phyloP scores from a whole-genome alignment of 2,113 vertebrate genomes.

The Ophiodon elongatus region DNA sequence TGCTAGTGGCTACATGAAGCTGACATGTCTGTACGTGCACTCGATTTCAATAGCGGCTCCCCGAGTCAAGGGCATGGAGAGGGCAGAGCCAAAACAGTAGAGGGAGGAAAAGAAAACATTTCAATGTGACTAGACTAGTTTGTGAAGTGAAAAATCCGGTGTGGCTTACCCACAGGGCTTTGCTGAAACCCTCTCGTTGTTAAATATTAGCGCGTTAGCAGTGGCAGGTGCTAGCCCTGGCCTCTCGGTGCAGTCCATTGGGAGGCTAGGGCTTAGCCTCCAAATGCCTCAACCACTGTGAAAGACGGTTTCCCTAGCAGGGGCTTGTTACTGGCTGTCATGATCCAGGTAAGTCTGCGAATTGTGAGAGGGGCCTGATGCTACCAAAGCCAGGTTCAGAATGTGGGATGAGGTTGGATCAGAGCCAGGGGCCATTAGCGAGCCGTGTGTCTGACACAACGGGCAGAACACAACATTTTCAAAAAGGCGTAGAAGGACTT shows the following conservation, averaged over 20 bases:
- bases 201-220: conserved; percentile 57
- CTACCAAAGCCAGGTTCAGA: conserved; percentile 68
- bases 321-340: conserved; percentile 30
- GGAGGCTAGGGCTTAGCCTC: conserved; percentile 49
- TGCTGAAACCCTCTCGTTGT: conserved; percentile 44
- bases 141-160: conserved; percentile 62
- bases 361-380: conserved; percentile 45
- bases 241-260: conserved; percentile 26
- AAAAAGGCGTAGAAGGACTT: conserved; percentile 70
- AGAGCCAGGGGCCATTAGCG: conserved; percentile 75
- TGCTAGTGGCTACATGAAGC: conserved; percentile 53
- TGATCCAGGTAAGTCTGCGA: conserved; percentile 70
- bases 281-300: conserved; percentile 43
- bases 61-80: conserved; percentile 70
- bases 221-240: conserved; percentile 67
- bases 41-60: conserved; percentile 61
- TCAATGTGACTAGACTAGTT: conserved; percentile 53
- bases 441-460: conserved; percentile 70
- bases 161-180: conserved; percentile 57
- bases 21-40: conserved; percentile 64
- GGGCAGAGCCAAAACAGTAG: conserved; percentile 57
- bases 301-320: conserved; percentile 45
- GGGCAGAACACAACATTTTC: conserved; percentile 72
- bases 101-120: conserved; percentile 21
- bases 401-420: conserved; percentile 72